Conservation (phyloP, 2,888 invertebrate genomes). For the Eurytoma californica region DNA sequence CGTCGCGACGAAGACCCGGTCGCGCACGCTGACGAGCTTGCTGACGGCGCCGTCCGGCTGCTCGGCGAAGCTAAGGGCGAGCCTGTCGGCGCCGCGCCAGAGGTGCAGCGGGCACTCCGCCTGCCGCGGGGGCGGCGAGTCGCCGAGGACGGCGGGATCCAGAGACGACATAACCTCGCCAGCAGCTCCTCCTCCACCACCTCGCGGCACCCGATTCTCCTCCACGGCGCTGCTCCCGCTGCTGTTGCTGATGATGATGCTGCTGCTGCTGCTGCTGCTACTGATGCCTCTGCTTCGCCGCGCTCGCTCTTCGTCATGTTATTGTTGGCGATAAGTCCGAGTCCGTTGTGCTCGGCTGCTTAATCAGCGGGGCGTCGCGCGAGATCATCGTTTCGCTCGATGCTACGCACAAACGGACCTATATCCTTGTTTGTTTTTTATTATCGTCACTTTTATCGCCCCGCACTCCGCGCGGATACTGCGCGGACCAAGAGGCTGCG, state of each 20-base stretch:
- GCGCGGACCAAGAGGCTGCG: constrained; percentile 10
- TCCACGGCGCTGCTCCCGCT: background rate
- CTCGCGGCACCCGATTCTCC: background rate
- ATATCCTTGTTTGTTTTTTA: background rate
- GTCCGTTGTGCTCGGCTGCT: constrained; percentile 1
- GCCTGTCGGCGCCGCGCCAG: constrained; percentile 70
- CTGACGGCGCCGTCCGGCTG: constrained; percentile 69
- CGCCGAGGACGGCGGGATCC: constrained; percentile 19
- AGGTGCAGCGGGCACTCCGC: constrained; percentile 66
- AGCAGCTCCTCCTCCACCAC: background rate
- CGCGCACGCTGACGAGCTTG: constrained; percentile 75
- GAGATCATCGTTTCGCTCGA: constrained; percentile 27
- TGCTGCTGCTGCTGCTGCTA: background rate
- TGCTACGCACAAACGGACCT: background rate
- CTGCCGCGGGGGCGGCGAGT: too few relatives aligned
- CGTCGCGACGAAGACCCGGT: constrained; percentile 75
- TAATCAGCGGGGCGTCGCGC: constrained; percentile 37
- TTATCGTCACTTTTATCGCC: background rate
- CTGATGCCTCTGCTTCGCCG: constrained; percentile 42
- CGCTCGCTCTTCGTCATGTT: constrained; percentile 57
- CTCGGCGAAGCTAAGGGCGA: constrained; percentile 67
- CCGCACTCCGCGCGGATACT: background rate
- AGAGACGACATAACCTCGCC: constrained; percentile 52
- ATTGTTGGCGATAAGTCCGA: constrained; percentile 52
- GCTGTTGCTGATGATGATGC: background rate